A percentile compares a stretch with the other conserved stretches of the same genome.
phyloP scores from a whole-genome alignment of 2,888 invertebrate genomes.

The Carterocephalus palaemon region DNA sequence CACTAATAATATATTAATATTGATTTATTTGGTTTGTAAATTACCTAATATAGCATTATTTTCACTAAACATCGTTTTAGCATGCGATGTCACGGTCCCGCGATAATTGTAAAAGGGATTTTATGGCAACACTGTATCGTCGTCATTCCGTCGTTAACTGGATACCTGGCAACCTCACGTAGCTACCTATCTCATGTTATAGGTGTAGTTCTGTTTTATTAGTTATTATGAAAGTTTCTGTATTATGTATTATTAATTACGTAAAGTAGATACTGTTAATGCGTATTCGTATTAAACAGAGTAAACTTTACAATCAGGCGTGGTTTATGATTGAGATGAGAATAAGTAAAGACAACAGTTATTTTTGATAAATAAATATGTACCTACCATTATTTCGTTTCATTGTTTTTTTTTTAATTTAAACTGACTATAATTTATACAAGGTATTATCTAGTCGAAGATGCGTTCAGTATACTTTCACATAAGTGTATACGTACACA shows the following conservation, averaged over 20 bases:
- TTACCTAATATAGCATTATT: too few species aligned
- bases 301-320: neutral
- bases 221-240: conserved; percentile 20
- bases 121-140: conserved; percentile 31
- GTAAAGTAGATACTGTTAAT: conserved; percentile 4
- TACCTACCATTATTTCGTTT: too few species aligned
- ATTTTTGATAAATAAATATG: too few species aligned
- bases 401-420: too few species aligned
- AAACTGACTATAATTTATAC: too few species aligned
- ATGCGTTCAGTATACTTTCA: too few species aligned
- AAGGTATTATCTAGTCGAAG: too few species aligned
- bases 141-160: conserved; percentile 30
- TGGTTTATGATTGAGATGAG: neutral
- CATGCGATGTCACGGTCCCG: conserved; percentile 29
- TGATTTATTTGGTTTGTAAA: too few species aligned
- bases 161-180: conserved; percentile 32
- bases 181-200: conserved; percentile 21
- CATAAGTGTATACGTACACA: too few species aligned
- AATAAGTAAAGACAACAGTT: neutral
- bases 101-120: conserved; percentile 39
- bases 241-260: conserved; percentile 13
- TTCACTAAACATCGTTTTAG: too few species aligned
- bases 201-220: conserved; percentile 20
- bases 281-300: neutral
- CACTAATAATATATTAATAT: conserved; percentile 15